phyloP scores from a whole-genome alignment of 2,888 invertebrate species.

The Unio pictorum region DNA sequence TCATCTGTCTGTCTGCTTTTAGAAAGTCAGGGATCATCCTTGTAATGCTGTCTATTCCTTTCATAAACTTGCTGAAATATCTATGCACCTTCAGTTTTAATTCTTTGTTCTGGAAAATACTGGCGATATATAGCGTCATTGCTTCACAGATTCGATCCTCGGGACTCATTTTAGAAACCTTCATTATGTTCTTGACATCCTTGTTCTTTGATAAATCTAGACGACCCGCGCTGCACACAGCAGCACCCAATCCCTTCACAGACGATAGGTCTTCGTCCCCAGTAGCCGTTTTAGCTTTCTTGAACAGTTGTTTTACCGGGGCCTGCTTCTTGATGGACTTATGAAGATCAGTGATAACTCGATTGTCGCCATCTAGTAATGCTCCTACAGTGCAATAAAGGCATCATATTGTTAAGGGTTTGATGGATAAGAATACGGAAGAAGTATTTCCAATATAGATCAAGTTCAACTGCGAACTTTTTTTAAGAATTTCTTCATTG shows the following conservation, averaged over 20 bases:
- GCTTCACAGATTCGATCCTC: conserved; percentile 46
- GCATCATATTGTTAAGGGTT: background rate
- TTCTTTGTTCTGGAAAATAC: conserved; percentile 37
- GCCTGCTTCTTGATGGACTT: conserved; percentile 52
- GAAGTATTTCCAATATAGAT: background rate
- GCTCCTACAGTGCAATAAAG: conserved; percentile 30
- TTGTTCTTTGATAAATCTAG: conserved; percentile 35
- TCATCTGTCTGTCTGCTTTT: conserved; percentile 52
- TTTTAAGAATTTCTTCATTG: background rate
- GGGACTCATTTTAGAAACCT: conserved; percentile 31
- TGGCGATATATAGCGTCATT: conserved; percentile 38
- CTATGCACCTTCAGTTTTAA: conserved; percentile 41
- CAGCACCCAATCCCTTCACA: conserved; percentile 48
- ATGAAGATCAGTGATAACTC: conserved; percentile 46
- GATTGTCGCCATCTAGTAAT: conserved; percentile 48
- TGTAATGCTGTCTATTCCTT: conserved; percentile 47
- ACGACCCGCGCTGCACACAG: conserved; percentile 38
- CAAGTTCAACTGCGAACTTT: background rate
- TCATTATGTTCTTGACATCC: conserved; percentile 42
- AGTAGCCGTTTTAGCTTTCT: conserved; percentile 30
- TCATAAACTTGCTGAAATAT: conserved; percentile 49
- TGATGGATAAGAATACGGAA: background rate
- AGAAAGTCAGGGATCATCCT: conserved; percentile 59
- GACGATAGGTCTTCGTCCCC: conserved; percentile 24
- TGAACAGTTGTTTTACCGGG: conserved; percentile 46